These are phyloP conservation scores for Apoda limacodes DNA, from an alignment of 2,888 invertebrate species.

Conservation along the genomic window DNA sequence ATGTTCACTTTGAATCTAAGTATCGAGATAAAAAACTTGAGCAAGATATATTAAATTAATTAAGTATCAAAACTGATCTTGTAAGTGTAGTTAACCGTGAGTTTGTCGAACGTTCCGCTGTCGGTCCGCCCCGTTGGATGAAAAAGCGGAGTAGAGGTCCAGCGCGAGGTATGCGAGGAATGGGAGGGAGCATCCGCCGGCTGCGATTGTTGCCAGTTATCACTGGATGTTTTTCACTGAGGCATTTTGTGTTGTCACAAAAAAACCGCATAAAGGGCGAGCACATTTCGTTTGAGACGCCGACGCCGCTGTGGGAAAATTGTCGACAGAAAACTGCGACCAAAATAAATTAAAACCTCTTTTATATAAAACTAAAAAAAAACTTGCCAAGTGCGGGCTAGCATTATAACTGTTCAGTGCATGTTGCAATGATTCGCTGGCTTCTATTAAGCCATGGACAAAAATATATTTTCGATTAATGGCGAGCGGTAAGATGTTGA, in stretches of 20 bases:
- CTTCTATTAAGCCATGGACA: no score
- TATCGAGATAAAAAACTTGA: no score
- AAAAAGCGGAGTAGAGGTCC: slow-evolving; percentile 55
- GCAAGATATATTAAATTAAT: no score
- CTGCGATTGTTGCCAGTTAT: slow-evolving; percentile 70
- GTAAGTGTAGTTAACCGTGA: neutral
- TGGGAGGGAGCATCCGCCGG: slow-evolving; percentile 66
- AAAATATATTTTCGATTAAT: no score
- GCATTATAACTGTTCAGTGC: slow-evolving; percentile 40
- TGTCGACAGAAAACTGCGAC: slow-evolving; percentile 66
- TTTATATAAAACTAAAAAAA: slow-evolving; percentile 57
- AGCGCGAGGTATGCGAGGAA: slow-evolving; percentile 60
- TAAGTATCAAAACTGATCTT: no score
- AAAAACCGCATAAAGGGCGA: slow-evolving; percentile 68
- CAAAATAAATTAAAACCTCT: slow-evolving; percentile 68
- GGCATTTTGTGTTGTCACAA: slow-evolving; percentile 65
- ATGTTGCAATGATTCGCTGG: slow-evolving; percentile 29
- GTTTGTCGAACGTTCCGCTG: neutral
- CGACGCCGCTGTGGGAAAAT: slow-evolving; percentile 69
- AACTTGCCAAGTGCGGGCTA: slow-evolving; percentile 42
- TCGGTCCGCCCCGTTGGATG: slow-evolving; percentile 34
- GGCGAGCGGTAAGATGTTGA: no score
- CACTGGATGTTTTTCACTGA: slow-evolving; percentile 68
- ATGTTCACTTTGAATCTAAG: no score
- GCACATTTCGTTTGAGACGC: slow-evolving; percentile 65